Evolutionary conservation across 1,140 invertebrate species (phyloP).

Genomic region (Ridgeia piscesae): DNA sequence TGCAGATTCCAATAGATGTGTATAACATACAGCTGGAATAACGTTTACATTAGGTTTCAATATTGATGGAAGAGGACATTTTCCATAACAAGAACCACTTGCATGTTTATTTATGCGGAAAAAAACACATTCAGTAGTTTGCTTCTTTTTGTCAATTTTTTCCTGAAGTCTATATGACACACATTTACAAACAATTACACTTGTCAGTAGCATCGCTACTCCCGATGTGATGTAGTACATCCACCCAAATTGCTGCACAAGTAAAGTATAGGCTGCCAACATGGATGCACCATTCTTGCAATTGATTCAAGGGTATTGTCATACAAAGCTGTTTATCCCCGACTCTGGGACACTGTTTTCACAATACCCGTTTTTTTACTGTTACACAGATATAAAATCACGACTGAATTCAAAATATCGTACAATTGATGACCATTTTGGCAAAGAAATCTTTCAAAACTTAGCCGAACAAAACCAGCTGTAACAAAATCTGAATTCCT

Average conservation of each 20-base stretch:
- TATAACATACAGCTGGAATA: background rate
- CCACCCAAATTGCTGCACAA: background rate
- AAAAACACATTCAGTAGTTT: background rate
- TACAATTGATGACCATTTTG: background rate
- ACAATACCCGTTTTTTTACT: background rate
- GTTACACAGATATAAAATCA: background rate
- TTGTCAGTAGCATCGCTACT: background rate
- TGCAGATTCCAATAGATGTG: background rate
- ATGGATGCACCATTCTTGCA: background rate
- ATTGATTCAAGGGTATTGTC: background rate
- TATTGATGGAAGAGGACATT: background rate
- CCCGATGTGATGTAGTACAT: background rate
- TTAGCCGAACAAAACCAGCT: background rate
- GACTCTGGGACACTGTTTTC: background rate
- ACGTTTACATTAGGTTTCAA: background rate
- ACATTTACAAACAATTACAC: background rate
- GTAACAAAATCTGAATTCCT: background rate
- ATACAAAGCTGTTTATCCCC: background rate
- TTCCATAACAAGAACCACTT: background rate
- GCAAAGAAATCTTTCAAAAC: background rate
- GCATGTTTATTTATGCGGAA: background rate
- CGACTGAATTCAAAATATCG: background rate
- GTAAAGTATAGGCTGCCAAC: background rate
- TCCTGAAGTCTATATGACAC: background rate
- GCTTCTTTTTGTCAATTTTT: background rate